phyloP scores from a whole-genome alignment of 2,113 vertebrate species.

The Cynoglossus semilaevis region DNA sequence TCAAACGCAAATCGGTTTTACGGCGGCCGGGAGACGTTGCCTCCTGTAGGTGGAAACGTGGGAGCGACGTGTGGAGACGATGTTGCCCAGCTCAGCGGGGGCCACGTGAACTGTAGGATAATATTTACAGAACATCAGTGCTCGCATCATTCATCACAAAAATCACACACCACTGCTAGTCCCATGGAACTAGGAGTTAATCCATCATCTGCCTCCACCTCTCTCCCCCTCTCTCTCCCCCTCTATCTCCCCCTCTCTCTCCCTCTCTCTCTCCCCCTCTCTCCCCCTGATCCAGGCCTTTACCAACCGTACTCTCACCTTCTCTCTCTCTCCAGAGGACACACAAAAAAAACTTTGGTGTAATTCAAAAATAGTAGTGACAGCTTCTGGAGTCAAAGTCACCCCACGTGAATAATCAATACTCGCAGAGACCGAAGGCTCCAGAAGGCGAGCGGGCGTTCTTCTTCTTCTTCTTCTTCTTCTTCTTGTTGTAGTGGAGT shows the following conservation, averaged over 20 bases:
- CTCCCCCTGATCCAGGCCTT: too few species aligned
- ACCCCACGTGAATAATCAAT: slow-evolving; percentile 50
- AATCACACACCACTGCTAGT: slow-evolving; percentile 67
- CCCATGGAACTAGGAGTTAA: slow-evolving; percentile 73
- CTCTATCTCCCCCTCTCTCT: slow-evolving; percentile 60
- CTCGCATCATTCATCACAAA: slow-evolving; percentile 69
- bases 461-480: too few species aligned
- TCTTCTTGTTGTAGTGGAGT: slow-evolving; percentile 13
- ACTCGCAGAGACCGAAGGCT: slow-evolving; percentile 42
- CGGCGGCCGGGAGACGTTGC: slow-evolving; percentile 36
- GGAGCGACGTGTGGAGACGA: not conserved
- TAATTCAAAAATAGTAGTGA: slow-evolving; percentile 60
- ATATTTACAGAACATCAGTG: slow-evolving; percentile 65
- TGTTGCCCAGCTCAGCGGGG: slow-evolving; percentile 30
- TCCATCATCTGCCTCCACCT: slow-evolving; percentile 70
- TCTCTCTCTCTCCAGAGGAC: slow-evolving; percentile 51
- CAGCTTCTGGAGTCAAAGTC: slow-evolving; percentile 68
- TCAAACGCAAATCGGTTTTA: slow-evolving; percentile 22
- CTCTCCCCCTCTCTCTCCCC: slow-evolving; percentile 41
- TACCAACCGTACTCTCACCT: too few species aligned
- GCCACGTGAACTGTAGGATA: slow-evolving; percentile 54
- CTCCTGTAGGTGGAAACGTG: not conserved
- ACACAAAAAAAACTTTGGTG: slow-evolving; percentile 54
- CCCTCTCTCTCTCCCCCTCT: slow-evolving; percentile 64
- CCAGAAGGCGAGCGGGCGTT: slow-evolving; percentile 26